Conservation (phyloP, 2,888 invertebrate species). For the Himalopsyche anomala region DNA sequence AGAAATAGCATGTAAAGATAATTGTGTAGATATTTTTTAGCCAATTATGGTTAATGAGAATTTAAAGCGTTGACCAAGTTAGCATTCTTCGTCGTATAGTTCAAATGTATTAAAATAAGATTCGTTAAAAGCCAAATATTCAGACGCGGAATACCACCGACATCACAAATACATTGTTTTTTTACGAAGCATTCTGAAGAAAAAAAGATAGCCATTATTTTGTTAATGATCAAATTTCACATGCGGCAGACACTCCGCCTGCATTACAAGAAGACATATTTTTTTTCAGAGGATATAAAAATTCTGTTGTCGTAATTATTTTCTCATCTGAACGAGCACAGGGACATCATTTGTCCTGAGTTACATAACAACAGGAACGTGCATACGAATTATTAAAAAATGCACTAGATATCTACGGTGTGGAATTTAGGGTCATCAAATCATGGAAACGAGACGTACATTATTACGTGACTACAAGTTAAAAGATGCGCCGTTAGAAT, state of each 20-base stretch:
- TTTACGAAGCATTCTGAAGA: not conserved
- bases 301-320: constrained; percentile 62
- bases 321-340: constrained; percentile 63
- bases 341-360: constrained; percentile 41
- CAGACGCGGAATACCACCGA: no score
- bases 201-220: constrained; percentile 56
- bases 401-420: not conserved
- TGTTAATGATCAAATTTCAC: constrained; percentile 62
- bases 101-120: no score
- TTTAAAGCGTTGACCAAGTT: no score
- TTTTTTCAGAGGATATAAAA: constrained; percentile 59
- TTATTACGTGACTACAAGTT: not conserved
- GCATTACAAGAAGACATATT: constrained; percentile 57
- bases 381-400: constrained; percentile 25
- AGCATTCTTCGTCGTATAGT: no score
- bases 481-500: not conserved
- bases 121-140: no score
- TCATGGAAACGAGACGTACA: not conserved
- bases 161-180: not conserved
- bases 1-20: no score
- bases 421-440: constrained; percentile 32
- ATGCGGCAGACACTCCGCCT: constrained; percentile 55
- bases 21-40: no score
- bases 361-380: constrained; percentile 16
- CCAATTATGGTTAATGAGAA: no score